These are phyloP conservation scores for Neogale vison DNA, from an alignment of 2,113 vertebrate species.

Conservation along the genomic window DNA sequence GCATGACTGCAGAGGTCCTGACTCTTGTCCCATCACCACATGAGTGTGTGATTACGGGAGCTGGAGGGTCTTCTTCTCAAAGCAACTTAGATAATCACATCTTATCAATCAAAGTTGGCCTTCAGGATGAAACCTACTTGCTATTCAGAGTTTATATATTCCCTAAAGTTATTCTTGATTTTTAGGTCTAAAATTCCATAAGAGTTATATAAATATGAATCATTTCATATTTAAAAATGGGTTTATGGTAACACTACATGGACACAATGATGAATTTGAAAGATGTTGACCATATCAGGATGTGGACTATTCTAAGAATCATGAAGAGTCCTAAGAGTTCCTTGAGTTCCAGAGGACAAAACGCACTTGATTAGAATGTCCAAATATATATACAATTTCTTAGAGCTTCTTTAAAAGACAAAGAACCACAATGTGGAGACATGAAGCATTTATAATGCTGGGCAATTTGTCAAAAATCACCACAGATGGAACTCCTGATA, in stretches of 20 bases:
- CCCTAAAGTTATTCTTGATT: background rate
- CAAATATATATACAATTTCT: background rate
- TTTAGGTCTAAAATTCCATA: background rate
- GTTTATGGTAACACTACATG: background rate
- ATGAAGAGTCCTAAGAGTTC: background rate
- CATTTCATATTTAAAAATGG: background rate
- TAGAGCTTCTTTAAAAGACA: background rate
- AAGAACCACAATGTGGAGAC: background rate
- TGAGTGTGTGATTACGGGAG: background rate
- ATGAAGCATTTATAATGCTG: background rate
- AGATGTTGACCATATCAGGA: background rate
- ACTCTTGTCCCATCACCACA: background rate
- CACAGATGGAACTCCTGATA: constrained; percentile 16
- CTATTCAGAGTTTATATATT: background rate
- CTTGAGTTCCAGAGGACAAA: background rate
- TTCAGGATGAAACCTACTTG: background rate
- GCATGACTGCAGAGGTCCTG: background rate
- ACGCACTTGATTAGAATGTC: background rate
- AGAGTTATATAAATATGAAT: background rate
- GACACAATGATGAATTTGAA: background rate
- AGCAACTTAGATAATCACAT: background rate
- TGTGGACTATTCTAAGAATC: background rate
- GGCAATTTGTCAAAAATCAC: constrained; percentile 47
- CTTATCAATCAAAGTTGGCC: background rate
- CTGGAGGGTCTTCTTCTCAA: background rate